Conservation (phyloP, 2,888 invertebrate genomes). For the Furcula furcula region DNA sequence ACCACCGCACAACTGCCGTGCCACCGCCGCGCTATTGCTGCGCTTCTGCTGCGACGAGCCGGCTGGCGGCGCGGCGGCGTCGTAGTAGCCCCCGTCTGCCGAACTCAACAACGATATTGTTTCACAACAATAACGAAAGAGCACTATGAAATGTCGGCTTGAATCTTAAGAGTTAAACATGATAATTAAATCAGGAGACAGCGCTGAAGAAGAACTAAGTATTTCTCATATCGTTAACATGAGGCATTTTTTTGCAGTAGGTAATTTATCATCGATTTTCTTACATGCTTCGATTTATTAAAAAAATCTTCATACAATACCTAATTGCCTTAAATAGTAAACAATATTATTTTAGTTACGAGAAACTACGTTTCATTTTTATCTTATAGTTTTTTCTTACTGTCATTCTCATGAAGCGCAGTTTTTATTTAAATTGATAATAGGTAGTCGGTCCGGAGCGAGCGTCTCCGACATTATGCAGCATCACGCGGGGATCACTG, state of each 20-base stretch:
- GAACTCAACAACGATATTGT: slow-evolving; percentile 1
- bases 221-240: too few relatives aligned
- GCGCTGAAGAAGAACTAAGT: neutral
- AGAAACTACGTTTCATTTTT: too few relatives aligned
- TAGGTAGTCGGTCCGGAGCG: slow-evolving; percentile 43
- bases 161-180: neutral
- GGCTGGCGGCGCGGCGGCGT: slow-evolving; percentile 23
- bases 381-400: slow-evolving; percentile 15
- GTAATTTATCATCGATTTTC: too few relatives aligned
- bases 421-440: slow-evolving; percentile 63
- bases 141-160: neutral
- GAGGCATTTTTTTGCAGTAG: too few relatives aligned
- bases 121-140: neutral
- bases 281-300: too few relatives aligned
- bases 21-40: too few relatives aligned
- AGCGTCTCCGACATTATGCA: slow-evolving; percentile 68
- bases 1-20: too few relatives aligned
- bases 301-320: too few relatives aligned
- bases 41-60: slow-evolving; percentile 16
- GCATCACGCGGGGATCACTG: slow-evolving; percentile 75
- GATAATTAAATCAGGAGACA: neutral
- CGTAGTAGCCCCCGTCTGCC: too few relatives aligned
- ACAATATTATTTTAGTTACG: too few relatives aligned
- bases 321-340: too few relatives aligned
- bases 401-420: slow-evolving; percentile 26